Percentiles rank a stretch among this genome's conserved stretches.
Evolutionary conservation across 64 coral and sea anemone genomes (phyloP).

Genomic region (Dendronephthya gigantea): DNA sequence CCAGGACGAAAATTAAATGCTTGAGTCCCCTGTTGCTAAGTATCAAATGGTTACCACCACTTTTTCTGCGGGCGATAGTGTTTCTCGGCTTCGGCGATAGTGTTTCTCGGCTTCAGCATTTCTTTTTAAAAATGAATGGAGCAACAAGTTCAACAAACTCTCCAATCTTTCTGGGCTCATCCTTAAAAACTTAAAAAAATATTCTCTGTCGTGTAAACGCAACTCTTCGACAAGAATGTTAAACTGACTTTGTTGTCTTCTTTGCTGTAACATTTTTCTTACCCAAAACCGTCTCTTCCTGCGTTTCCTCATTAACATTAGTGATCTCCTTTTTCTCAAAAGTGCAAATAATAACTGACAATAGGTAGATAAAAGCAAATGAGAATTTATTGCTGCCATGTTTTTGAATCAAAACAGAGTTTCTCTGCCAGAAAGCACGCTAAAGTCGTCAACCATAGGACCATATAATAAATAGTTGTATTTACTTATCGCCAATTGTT

Average conservation of each 20-base stretch:
- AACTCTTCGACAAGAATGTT: background rate
- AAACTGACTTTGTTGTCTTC: background rate
- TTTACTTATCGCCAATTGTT: no score
- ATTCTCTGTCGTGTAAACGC: background rate
- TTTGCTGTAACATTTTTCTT: background rate
- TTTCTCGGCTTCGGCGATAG: background rate
- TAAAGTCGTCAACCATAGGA: no score
- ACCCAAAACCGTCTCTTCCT: background rate
- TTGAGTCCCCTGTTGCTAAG: background rate
- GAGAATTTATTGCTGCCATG: no score
- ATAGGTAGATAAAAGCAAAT: no score
- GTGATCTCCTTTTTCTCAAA: no score
- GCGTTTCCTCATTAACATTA: no score
- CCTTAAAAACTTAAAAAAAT: slow-evolving; percentile 8
- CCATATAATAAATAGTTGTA: no score
- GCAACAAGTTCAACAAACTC: background rate
- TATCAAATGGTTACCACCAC: background rate
- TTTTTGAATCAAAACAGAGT: no score
- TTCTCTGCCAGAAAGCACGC: no score
- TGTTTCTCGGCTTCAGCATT: background rate
- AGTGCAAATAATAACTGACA: no score
- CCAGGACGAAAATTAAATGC: slow-evolving; percentile 25
- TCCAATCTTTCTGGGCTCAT: background rate
- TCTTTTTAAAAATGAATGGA: background rate
- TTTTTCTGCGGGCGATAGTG: background rate